Percentiles rank a stretch among this genome's conserved stretches.
phyloP scores from a whole-genome alignment of 2,113 vertebrate genomes.

The Alexandromys fortis region DNA sequence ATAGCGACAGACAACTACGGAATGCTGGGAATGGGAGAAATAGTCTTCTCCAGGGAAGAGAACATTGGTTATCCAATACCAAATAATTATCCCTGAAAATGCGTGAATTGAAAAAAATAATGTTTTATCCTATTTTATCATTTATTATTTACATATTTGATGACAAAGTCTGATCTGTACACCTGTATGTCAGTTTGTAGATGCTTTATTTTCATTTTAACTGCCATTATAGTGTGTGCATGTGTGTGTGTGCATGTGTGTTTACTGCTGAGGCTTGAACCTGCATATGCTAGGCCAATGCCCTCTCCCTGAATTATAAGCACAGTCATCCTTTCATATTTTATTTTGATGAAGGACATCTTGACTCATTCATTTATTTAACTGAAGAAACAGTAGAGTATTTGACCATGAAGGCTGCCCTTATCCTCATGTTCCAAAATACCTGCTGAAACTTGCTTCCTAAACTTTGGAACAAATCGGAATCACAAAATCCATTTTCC shows the following conservation, averaged over 20 bases:
- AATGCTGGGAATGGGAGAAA: no score
- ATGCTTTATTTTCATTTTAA: not conserved
- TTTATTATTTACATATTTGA: not conserved
- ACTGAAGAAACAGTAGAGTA: not conserved
- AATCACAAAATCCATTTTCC: not conserved
- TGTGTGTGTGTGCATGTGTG: not conserved
- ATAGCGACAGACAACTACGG: not conserved
- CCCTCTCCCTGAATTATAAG: not conserved
- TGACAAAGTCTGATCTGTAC: not conserved
- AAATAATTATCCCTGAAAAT: not conserved
- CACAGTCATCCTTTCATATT: not conserved
- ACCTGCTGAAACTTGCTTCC: not conserved
- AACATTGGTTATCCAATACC: not conserved
- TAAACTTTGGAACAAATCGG: constrained; percentile 1
- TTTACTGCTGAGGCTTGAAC: not conserved
- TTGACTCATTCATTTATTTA: not conserved
- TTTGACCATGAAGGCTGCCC: not conserved
- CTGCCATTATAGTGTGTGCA: not conserved
- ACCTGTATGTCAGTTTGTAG: not conserved
- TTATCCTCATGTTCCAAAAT: not conserved
- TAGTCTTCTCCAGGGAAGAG: not conserved
- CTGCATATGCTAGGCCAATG: not conserved
- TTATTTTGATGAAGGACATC: not conserved
- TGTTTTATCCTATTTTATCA: not conserved
- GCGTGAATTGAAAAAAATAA: no score